Percentiles rank a stretch among this genome's conserved stretches.
These are phyloP conservation scores for Hetaerina titia DNA, from an alignment of 2,888 invertebrate species.

Conservation along the genomic window DNA sequence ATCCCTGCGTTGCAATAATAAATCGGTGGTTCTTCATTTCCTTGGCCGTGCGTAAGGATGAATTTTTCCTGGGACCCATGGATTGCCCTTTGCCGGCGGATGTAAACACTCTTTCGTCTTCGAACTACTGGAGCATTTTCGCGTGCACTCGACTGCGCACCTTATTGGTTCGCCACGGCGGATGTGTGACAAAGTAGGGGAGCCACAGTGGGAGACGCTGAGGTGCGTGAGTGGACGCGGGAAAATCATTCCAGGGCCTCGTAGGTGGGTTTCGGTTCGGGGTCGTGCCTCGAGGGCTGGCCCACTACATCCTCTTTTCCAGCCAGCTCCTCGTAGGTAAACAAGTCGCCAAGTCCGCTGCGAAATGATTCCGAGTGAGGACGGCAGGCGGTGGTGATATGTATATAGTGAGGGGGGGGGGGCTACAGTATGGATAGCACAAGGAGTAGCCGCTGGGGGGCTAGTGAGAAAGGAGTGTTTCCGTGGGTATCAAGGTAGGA, in stretches of 20 bases:
- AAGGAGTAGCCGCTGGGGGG: background rate
- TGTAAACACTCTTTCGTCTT: background rate
- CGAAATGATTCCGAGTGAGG: background rate
- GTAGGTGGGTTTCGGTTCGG: background rate
- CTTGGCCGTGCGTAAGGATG: background rate
- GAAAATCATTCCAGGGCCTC: background rate
- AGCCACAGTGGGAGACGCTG: background rate
- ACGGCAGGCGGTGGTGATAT: background rate
- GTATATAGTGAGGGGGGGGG: background rate
- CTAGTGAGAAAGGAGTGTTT: slow-evolving; percentile 43
- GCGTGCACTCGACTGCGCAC: background rate
- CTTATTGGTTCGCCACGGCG: background rate
- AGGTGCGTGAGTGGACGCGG: background rate
- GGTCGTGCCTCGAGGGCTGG: background rate
- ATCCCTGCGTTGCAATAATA: background rate
- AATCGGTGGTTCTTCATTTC: background rate
- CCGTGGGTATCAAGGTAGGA: slow-evolving; percentile 64
- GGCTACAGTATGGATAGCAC: background rate
- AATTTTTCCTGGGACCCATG: background rate
- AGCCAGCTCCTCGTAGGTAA: background rate
- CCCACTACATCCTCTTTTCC: background rate
- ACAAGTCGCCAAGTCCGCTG: background rate
- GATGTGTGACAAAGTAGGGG: background rate
- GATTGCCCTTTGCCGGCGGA: background rate
- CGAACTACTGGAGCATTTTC: background rate